Evolutionary conservation across 1,140 invertebrate species (phyloP), one percentile per base, ranked within the genome.

Genomic region (Eupeodes corollae): DNA sequence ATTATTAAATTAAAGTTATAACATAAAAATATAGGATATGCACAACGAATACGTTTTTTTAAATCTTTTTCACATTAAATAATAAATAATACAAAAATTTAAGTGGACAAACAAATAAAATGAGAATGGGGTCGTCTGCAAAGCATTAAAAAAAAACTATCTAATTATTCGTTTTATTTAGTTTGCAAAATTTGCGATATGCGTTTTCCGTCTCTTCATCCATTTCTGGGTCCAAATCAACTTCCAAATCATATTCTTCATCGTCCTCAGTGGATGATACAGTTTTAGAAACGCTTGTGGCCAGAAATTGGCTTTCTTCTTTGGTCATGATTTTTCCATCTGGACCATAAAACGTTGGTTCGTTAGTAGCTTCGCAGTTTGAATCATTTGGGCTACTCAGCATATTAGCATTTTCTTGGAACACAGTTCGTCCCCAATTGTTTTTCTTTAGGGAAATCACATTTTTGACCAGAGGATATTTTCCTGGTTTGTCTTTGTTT

Each of bases 181-280:
- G 53, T 44, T 61, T 62, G 40, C 70, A 61, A 54, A 74, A 75
- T 51, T 72, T 68, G 53, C 69, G 66, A 52, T 71, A 75, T 44
- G 71, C 73, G 42, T 57, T 68, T 56, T 71, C 70, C 49, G 73
- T 72, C 52, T 75, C 73, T 55, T 72, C 69, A 49, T 73, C 70
- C 73, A 75, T 75, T 64, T 75, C 73, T 5, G 72, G 70, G 47
- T 68, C 65, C 21, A 26, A 26, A 8, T 26, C 21, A 48, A 71
- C 61, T 49, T 73, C 72, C 14, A 65, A 67, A 57, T 69, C 60
- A 49, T 69, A 58, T 42, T 63, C 69, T 48, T 64, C 58, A 32
- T 59, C 63, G 46, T 38, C 53, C 53, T 52, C 50, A 47, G 43
- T 15, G 38, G 37, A n/a, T 30, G 56, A 62, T 33, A 48, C 59